Percentiles rank a stretch among this genome's conserved stretches.
phyloP scores from a whole-genome alignment of 2,888 invertebrate species.

The Andrena praecox region DNA sequence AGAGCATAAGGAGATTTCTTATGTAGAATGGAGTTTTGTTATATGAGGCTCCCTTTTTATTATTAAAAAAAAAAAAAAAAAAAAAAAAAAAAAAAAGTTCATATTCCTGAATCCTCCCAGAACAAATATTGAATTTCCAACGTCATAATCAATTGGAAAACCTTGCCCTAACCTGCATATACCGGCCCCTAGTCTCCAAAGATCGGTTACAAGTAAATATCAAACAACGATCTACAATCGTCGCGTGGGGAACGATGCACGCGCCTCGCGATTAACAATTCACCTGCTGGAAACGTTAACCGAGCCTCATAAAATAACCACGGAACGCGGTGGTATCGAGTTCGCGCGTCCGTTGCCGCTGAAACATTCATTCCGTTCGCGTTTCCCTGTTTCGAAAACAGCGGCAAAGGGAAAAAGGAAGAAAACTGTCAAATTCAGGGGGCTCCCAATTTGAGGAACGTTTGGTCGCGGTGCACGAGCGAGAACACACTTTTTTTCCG shows the following conservation, averaged over 20 bases:
- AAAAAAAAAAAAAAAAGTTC: no score
- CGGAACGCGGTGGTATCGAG: not conserved
- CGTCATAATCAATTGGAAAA: not conserved
- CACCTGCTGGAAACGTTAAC: not conserved
- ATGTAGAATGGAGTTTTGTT: no score
- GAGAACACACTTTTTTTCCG: conserved; percentile 7
- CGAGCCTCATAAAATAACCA: conserved; percentile 16
- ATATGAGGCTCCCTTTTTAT: no score
- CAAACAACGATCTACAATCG: conserved; percentile 2
- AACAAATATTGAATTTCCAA: no score
- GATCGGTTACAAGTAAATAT: conserved; percentile 17
- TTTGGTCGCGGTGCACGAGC: not conserved
- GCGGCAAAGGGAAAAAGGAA: not conserved
- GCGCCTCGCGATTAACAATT: not conserved
- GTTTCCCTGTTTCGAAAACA: not conserved
- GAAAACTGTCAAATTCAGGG: conserved; percentile 22
- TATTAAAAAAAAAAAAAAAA: no score
- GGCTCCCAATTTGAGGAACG: not conserved
- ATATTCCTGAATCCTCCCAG: no score
- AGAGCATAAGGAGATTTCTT: no score
- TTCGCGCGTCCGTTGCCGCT: not conserved
- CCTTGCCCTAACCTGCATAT: not conserved
- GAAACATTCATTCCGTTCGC: not conserved
- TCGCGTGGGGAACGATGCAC: not conserved
- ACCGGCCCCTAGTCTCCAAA: not conserved